Conservation (phyloP, 2,888 invertebrate genomes). For the Tolmerus cingulatus region DNA sequence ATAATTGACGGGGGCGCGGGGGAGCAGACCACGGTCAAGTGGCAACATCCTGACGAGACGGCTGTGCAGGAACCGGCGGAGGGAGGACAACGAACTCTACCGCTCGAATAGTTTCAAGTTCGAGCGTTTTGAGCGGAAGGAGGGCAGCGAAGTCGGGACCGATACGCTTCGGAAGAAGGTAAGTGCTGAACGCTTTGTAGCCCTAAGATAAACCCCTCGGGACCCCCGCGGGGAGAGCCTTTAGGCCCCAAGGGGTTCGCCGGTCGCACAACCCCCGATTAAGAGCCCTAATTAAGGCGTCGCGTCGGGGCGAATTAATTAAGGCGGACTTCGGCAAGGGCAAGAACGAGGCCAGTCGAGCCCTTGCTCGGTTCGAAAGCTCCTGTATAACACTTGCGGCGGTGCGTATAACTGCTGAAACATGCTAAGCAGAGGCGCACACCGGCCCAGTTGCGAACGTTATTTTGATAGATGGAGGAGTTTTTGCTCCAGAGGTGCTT, state of each 20-base stretch:
- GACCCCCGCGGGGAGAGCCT: background rate
- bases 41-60: constrained; percentile 71
- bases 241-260: background rate
- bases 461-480: background rate
- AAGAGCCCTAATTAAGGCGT: background rate
- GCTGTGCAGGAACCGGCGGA: constrained; percentile 76
- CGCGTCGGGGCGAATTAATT: background rate
- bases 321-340: background rate
- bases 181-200: constrained; percentile 56
- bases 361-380: background rate
- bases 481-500: background rate
- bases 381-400: background rate
- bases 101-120: constrained; percentile 89
- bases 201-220: background rate
- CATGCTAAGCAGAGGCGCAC: background rate
- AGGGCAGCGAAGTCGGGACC: constrained; percentile 72
- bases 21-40: constrained; percentile 59
- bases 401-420: background rate
- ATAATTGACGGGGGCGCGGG: background rate
- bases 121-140: constrained; percentile 78
- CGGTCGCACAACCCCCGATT: background rate
- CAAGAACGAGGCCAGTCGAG: background rate
- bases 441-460: background rate
- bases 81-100: constrained; percentile 84
- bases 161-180: constrained; percentile 74